Conservation (phyloP, 2,797 vertebrate species). For the Anguilla anguilla region DNA sequence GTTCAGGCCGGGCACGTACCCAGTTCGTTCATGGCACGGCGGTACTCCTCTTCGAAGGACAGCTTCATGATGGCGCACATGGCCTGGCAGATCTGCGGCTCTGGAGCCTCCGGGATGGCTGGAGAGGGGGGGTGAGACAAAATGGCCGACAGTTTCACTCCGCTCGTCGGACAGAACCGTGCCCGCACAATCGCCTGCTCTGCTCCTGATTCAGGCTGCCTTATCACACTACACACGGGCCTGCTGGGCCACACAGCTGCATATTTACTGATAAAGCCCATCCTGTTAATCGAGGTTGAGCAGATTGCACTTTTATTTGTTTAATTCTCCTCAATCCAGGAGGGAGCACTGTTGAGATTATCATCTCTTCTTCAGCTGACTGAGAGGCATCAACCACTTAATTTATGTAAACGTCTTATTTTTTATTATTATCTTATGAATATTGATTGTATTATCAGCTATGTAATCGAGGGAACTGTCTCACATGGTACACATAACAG, state of each 20-base stretch:
- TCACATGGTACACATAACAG: background rate
- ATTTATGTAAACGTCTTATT: too few relatives aligned
- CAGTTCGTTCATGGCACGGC: slow-evolving; percentile 94
- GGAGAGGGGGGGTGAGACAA: slow-evolving; percentile 3
- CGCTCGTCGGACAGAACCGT: background rate
- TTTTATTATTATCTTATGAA: background rate
- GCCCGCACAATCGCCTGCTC: background rate
- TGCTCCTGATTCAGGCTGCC: background rate
- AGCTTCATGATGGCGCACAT: slow-evolving; percentile 96
- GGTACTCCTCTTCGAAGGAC: slow-evolving; percentile 94
- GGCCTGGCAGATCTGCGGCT: slow-evolving; percentile 96
- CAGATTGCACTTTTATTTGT: too few relatives aligned
- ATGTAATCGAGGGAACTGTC: background rate
- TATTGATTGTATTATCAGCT: too few relatives aligned
- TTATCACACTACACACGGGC: background rate
- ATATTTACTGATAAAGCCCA: background rate
- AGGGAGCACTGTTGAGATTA: too few relatives aligned
- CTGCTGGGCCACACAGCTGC: background rate
- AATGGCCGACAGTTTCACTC: background rate
- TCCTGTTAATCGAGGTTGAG: background rate
- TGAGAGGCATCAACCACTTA: too few relatives aligned
- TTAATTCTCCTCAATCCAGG: too few relatives aligned
- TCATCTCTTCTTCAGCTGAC: too few relatives aligned
- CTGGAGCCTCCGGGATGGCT: slow-evolving; percentile 83
- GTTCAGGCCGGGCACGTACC: slow-evolving; percentile 69